Percentiles rank a stretch among this genome's conserved stretches.
phyloP scores from a whole-genome alignment of 37 sponge, comb jelly and placozoan species.

The Chondrilla cf. caribensis region DNA sequence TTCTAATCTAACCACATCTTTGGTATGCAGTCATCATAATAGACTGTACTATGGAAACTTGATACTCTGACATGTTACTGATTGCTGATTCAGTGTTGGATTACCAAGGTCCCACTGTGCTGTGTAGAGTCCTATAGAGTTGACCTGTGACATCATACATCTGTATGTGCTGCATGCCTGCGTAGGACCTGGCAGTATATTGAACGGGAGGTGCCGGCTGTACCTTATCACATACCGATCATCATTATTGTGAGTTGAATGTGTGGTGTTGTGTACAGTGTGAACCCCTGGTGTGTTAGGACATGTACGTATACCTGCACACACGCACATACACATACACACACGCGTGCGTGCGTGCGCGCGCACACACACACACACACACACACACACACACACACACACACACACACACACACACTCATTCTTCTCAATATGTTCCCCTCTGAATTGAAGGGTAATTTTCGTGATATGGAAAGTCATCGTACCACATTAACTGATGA shows the following conservation, averaged over 20 bases:
- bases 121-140: too few species aligned
- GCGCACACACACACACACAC: slow-evolving; percentile 8
- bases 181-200: slow-evolving; percentile 92
- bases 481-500: slow-evolving; percentile 60
- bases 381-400: background rate
- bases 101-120: too few species aligned
- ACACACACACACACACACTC: background rate
- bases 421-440: background rate
- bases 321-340: too few species aligned
- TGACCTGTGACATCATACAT: too few species aligned
- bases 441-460: slow-evolving; percentile 59
- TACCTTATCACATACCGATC: slow-evolving; percentile 85
- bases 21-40: too few species aligned
- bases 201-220: slow-evolving; percentile 67
- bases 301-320: too few species aligned
- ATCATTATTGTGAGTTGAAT: slow-evolving; percentile 71
- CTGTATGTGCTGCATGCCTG: too few species aligned
- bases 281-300: too few species aligned
- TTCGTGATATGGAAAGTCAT: slow-evolving; percentile 79
- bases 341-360: background rate
- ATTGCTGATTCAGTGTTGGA: too few species aligned
- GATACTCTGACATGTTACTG: too few species aligned
- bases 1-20: too few species aligned
- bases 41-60: too few species aligned
- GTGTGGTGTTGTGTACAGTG: background rate